phyloP scores from a whole-genome alignment of 1,140 invertebrate species.

The Euglossa dilemma region DNA sequence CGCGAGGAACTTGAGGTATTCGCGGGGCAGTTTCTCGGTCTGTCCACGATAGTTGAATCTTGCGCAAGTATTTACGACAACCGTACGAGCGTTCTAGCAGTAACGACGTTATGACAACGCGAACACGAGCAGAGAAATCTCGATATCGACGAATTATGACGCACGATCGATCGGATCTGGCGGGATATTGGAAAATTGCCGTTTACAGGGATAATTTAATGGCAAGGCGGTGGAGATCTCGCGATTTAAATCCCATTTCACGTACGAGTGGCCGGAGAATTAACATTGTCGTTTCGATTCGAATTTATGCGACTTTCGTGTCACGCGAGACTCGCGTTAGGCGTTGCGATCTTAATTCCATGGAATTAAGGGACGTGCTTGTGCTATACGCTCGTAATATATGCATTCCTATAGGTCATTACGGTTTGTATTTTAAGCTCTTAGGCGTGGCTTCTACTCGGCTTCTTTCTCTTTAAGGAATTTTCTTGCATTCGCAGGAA shows the following conservation, averaged over 20 bases:
- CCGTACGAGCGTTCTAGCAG: neutral
- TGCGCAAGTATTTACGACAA: neutral
- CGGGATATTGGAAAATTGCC: slow-evolving; percentile 9
- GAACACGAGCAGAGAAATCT: neutral
- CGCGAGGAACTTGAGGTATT: neutral
- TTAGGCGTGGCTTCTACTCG: too few relatives aligned
- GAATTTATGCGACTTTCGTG: slow-evolving; percentile 7
- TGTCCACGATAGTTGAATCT: neutral
- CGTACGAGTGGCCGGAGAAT: neutral
- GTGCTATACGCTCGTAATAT: neutral
- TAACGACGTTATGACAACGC: neutral
- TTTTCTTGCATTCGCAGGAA: neutral
- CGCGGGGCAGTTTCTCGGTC: neutral
- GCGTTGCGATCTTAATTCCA: slow-evolving; percentile 11
- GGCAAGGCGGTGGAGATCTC: neutral
- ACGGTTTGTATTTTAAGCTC: neutral
- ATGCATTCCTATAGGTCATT: neutral
- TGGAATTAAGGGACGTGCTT: neutral
- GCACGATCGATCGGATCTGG: neutral
- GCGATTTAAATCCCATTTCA: slow-evolving; percentile 31
- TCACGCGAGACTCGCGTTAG: slow-evolving; percentile 8
- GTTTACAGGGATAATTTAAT: slow-evolving; percentile 10
- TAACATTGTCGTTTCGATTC: slow-evolving; percentile 20
- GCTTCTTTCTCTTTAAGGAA: too few relatives aligned
- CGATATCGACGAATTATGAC: neutral